Evolutionary conservation across 2,797 vertebrate genomes (phyloP), one percentile per base, ranked within the genome.

Genomic region (Acanthis flammea): DNA sequence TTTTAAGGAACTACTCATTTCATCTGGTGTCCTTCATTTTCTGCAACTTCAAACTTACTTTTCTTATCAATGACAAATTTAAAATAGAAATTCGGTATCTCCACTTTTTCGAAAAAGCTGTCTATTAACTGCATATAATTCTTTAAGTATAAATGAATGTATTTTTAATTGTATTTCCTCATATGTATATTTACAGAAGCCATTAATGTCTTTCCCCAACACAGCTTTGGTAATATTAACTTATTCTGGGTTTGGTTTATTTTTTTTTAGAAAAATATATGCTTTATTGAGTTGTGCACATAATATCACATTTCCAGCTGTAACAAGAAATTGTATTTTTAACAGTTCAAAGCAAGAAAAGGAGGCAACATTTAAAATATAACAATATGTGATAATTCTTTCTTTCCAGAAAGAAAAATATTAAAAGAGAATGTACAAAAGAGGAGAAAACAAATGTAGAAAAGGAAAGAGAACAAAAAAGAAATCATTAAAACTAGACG

Each of bases 221-320:
- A 77, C 31, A 47, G 51, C 78, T 94, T 57, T 89, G 30, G n/a
- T 66, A 73, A 55, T 71, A 95, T 70, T 79, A 86, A 92, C 62
- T 94, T 87, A 73, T 86, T 96, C 50, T 86, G 62, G n/a, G 12
- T 89, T 88, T 80, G 21, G 12, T 68, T 62, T 44, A 18, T 42
- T 73, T 89, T 68, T 68, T 92, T 76, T 75, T 68, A 92, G 51
- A 95, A 97, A 96, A 95, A 95, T 92, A 96, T 23, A 96, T 2
- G 25, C 77, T 94, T 94, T 95, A 95, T 94, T 95, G 93, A 96
- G 44, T 93, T 88, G 48, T 48, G 92, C 71, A 94, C 33, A 88
- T 76, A 88, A 42, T 66, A 91, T 66, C 77, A 94, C 86, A 94
- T 94, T 95, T 94, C 24, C 76, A 90, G 61, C 70, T 81, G 48